Percentiles rank a stretch among this genome's conserved stretches.
Evolutionary conservation across 2,797 vertebrate genomes (phyloP).

Genomic region (Paramormyrops hopkinsi): DNA sequence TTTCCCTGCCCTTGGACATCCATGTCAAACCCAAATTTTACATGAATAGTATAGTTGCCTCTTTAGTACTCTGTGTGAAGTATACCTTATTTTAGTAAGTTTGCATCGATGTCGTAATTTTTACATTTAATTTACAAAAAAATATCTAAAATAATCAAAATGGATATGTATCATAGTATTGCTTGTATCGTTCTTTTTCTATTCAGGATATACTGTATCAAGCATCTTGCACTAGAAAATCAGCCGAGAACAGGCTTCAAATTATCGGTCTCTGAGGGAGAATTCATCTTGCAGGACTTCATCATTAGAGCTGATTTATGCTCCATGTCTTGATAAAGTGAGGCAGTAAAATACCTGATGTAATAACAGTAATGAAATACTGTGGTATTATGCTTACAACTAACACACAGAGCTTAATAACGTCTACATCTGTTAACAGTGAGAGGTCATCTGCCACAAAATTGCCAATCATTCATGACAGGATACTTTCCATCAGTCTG

Average conservation of each 20-base stretch:
- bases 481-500: not conserved
- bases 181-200: not conserved
- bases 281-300: not conserved
- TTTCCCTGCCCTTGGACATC: not conserved
- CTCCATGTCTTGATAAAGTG: conserved; percentile 18
- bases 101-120: not conserved
- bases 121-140: not conserved
- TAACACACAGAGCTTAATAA: conserved; percentile 2
- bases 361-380: conserved; percentile 21
- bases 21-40: not conserved
- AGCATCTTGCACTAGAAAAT: not conserved
- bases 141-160: not conserved
- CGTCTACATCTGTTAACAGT: not conserved
- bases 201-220: not conserved
- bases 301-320: conserved; percentile 23
- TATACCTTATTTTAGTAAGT: not conserved
- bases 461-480: not conserved
- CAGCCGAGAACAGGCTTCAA: not conserved
- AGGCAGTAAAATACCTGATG: conserved; percentile 24
- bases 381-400: conserved; percentile 15
- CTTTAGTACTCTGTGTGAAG: not conserved
- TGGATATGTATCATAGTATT: not conserved
- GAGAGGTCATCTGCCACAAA: not conserved
- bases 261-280: not conserved
- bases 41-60: not conserved